phyloP scores from a whole-genome alignment of 2,888 invertebrate species.

The Drosophila recens region DNA sequence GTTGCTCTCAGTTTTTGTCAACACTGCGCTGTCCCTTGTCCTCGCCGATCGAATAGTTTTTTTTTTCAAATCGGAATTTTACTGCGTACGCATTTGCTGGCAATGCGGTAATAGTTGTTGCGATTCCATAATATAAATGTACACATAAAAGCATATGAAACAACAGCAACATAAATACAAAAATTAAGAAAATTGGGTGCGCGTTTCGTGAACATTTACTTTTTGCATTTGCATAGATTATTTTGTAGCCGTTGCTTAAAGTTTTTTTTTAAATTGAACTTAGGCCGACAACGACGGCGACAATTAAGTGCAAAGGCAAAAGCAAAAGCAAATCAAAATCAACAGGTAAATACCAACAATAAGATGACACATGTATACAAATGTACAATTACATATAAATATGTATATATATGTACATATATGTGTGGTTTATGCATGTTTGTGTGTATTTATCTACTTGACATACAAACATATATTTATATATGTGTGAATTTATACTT shows the following conservation, averaged over 20 bases:
- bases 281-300: conserved; percentile 36
- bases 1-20: conserved; percentile 59
- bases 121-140: conserved; percentile 17
- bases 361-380: conserved; percentile 47
- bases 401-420: conserved; percentile 5
- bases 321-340: conserved; percentile 64
- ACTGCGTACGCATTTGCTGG: conserved; percentile 48
- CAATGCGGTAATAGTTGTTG: conserved; percentile 46
- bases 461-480: conserved; percentile 16
- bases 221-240: conserved; percentile 51
- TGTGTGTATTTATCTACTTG: conserved; percentile 25
- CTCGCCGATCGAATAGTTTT: conserved; percentile 26
- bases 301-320: conserved; percentile 39
- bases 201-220: conserved; percentile 58
- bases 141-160: background rate
- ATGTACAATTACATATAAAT: conserved; percentile 21
- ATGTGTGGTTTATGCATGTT: background rate
- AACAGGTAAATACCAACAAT: conserved; percentile 68
- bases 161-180: conserved; percentile 26
- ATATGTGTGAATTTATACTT: conserved; percentile 2
- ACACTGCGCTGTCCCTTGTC: conserved; percentile 50
- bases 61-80: conserved; percentile 19
- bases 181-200: conserved; percentile 31
- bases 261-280: conserved; percentile 17
- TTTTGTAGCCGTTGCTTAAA: conserved; percentile 26